Base-by-base conservation (phyloP, 2,888 invertebrate genomes). In the Drosophila maculinotata region DNA sequence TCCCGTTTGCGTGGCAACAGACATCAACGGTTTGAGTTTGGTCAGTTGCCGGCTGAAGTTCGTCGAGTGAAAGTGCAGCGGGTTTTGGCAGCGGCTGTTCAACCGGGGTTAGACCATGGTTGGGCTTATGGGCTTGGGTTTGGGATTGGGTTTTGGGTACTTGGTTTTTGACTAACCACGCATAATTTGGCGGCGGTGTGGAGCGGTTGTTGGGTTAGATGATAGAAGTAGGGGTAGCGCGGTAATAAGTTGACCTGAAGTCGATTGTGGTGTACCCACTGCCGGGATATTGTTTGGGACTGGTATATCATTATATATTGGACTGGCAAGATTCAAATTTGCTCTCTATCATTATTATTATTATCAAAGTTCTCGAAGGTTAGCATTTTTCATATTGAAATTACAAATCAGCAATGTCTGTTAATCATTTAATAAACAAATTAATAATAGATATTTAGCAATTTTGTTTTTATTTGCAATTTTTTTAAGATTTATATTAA, bases 61-160 rank as follows among this genome's bases (percentile, higher is more conserved):
- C 57, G 54, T 64, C 69, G 87, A 82, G 81, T 82, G 81, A 82
- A 82, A 82, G 81, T 82, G 77, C 88, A 79, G 69, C 48, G 56
- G 70, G 76, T 42, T 44, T 20, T 51, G 53, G 56, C 59, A 59
- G 49, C 49, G 52, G 47, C 41, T 76, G 53, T 49, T 26, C 53
- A 49, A 54, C 45, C 26, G 15, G 54, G 45, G 12, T 31, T 45
- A 12, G 17, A 30, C 3, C 10, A 30, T 26, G 57, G 26, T 2
- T 20, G 9, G 9, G 14, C 8, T 28, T 8, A 20, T 20, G 20
- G 20, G 20, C 20, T 20, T 20, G 20, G 20, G 20, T 7, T 9
- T 12, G 26, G 48, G 20, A 9, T 17, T 26, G 66, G 28, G 15
- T 44, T 35, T 4, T 15, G 23, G 23, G n/a, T 35, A 28, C 25